phyloP scores from a whole-genome alignment of 2,888 invertebrate genomes.

The Drosophila neonasuta region DNA sequence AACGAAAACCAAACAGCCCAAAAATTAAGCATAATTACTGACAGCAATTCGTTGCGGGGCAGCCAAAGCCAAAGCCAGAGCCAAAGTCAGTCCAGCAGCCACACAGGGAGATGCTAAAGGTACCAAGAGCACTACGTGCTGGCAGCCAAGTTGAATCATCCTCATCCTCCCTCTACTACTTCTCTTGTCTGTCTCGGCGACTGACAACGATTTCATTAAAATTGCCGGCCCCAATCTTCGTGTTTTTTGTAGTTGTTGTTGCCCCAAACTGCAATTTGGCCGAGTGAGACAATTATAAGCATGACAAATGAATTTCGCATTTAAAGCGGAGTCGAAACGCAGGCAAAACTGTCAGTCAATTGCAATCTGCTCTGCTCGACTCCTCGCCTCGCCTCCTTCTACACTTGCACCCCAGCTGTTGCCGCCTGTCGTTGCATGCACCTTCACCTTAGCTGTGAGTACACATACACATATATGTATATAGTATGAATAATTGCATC shows the following conservation, averaged over 20 bases:
- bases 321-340: constrained; percentile 42
- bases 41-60: constrained; percentile 70
- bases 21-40: constrained; percentile 78
- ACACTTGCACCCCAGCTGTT: constrained; percentile 52
- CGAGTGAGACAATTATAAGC: constrained; percentile 78
- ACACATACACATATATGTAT: constrained; percentile 2
- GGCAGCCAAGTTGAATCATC: constrained; percentile 31
- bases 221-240: constrained; percentile 68
- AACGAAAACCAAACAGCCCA: constrained; percentile 28
- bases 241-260: neutral
- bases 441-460: constrained; percentile 60
- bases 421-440: constrained; percentile 54
- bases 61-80: too few relatives aligned
- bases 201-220: constrained; percentile 76
- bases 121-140: constrained; percentile 62
- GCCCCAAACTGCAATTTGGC: constrained; percentile 69
- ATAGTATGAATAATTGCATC: constrained; percentile 76
- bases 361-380: constrained; percentile 25
- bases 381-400: neutral
- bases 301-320: constrained; percentile 79
- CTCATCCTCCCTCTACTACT: neutral
- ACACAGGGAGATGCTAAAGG: constrained; percentile 53
- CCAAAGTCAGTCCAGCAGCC: constrained; percentile 30
- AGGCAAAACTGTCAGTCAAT: constrained; percentile 62
- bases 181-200: constrained; percentile 1